Evolutionary conservation across 2,113 vertebrate genomes (phyloP), one percentile per base, ranked within the genome.

Genomic region (Apistogramma diplotaenia): DNA sequence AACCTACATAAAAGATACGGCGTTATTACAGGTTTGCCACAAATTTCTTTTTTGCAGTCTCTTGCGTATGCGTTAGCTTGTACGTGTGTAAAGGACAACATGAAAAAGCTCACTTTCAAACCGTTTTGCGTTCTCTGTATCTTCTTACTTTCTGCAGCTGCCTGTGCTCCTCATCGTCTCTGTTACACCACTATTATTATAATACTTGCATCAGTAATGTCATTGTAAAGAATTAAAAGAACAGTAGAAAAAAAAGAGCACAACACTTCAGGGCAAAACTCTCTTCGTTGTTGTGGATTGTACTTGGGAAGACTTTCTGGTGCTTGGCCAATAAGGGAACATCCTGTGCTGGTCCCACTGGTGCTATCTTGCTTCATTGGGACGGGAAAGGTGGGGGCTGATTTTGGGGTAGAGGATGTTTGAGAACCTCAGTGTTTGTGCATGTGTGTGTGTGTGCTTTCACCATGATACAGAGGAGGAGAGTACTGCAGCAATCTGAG

Each of bases 401-500:
- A 58, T 72, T 65, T 61, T 43, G 21, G 79, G 79, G 83, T 70
- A 82, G 84, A 72, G 78, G 62, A 62, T 89, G 76, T 82, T 82
- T 88, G 79, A 91, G 87, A 91, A 88, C 65, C 85, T 87, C 27
- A 67, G 78, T 59, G 11, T 85, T 81, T 57, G 56, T 77, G 56
- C 65, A 29, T 79, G 89, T 59, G 43, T 46, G 33, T 8, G 43
- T 46, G 82, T 76, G 83, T 85, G 89, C 85, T 78, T 91, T 88
- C 77, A 43, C 40, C 40, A 77, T 7, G 80, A 85, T 90, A 91
- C 85, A 89, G 87, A 92, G 83, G 78, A 86, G 85, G 73, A 90
- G 90, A 93, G 90, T 86, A 92, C 91, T 94, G 92, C 93, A 91
- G 89, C 92, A 93, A 89, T 89, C 74, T 81, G 86, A 90, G 79